These are phyloP conservation scores for Numenius phaeopus DNA, from an alignment of 2,797 vertebrate genomes.

Conservation along the genomic window DNA sequence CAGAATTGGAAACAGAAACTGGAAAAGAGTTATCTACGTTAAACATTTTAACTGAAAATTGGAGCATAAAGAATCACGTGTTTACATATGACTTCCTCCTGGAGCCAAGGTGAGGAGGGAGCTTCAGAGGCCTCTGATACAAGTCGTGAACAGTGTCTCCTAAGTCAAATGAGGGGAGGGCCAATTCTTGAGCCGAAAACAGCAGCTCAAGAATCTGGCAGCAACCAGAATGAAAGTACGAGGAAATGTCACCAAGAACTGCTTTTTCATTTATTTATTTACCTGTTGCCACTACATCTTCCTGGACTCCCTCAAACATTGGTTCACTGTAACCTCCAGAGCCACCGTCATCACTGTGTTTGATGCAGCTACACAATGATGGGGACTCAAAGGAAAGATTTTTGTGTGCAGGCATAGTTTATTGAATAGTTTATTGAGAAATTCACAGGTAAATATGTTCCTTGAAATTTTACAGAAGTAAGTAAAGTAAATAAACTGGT, in stretches of 20 bases:
- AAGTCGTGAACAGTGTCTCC: fast-evolving
- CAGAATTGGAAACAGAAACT: neutral
- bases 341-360: fast-evolving
- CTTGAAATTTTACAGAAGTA: neutral
- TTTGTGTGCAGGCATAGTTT: neutral
- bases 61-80: neutral
- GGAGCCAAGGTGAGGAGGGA: neutral
- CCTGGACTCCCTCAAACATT: neutral
- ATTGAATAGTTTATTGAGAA: neutral
- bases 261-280: neutral
- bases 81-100: neutral
- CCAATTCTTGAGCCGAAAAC: neutral
- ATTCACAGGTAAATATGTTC: neutral
- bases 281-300: neutral
- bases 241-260: neutral
- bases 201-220: neutral
- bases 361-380: neutral
- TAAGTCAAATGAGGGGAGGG: neutral
- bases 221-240: neutral
- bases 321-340: neutral
- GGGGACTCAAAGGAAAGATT: neutral
- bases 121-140: neutral
- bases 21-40: neutral
- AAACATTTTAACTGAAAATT: neutral
- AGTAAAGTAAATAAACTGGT: neutral